Conservation (phyloP, 2,888 invertebrate species). For the Pimpla rufipes region DNA sequence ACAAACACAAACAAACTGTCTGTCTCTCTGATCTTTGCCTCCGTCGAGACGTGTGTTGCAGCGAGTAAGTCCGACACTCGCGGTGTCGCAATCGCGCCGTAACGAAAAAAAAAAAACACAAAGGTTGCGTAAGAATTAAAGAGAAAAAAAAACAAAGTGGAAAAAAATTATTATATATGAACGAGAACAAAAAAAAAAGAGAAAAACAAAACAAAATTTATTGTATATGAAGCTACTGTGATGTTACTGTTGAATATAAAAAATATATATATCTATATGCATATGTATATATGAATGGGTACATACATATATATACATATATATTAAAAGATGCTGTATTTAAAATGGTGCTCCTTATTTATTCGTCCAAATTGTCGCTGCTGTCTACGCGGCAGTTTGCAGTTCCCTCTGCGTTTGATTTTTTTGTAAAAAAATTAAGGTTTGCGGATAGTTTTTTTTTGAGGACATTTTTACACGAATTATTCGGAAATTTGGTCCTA, state of each 20-base stretch:
- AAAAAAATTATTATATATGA: conserved; percentile 73
- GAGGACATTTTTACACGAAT: too few species aligned
- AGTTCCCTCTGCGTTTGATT: too few species aligned
- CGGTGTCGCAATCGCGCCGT: conserved; percentile 77
- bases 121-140: conserved; percentile 68
- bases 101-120: too few species aligned
- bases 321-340: conserved; percentile 77
- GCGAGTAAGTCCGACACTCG: conserved; percentile 74
- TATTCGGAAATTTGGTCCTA: too few species aligned
- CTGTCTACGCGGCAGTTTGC: background rate
- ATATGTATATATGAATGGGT: conserved; percentile 47
- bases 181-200: conserved; percentile 73
- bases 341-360: conserved; percentile 55
- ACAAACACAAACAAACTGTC: background rate
- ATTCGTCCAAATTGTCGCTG: background rate
- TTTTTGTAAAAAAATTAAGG: too few species aligned
- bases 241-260: conserved; percentile 85
- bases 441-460: too few species aligned
- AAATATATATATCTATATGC: conserved; percentile 56
- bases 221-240: conserved; percentile 85
- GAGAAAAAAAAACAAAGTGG: background rate
- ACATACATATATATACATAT: conserved; percentile 65
- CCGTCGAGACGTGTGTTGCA: conserved; percentile 42
- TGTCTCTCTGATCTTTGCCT: conserved; percentile 17
- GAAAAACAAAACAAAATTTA: too few species aligned